Base-by-base conservation (phyloP, 2,797 vertebrate genomes). In the Austrolebias charrua region DNA sequence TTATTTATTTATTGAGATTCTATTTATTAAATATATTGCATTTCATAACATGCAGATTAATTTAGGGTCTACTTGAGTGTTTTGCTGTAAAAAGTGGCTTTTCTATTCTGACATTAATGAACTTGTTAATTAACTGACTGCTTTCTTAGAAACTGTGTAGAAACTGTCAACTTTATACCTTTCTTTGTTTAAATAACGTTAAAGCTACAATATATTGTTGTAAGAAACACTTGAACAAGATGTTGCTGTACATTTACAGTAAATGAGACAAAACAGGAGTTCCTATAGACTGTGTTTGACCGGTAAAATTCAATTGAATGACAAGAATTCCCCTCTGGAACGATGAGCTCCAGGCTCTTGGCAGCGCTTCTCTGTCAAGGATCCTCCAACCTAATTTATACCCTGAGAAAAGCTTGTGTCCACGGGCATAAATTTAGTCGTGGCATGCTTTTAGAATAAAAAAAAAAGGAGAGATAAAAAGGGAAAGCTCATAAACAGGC, bases 301-400 rank as follows among this genome's bases (percentile, higher is more conserved):
- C 18, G 35, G 68, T 80, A 71, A 86, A 81, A 84, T 79, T 73
- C 70, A 60, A 80, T 57, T 67, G 78, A 86, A 76, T 73, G 76
- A 73, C 70, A 79, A 78, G 75, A 70, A 79, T 82, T 69, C 61
- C 61, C 64, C 55, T 63, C 40, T 63, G 67, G 68, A 77, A 84
- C 58, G 48, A 76, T 60, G 78, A 81, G 68, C 71, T 48, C 71
- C 75, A 70, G 74, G 66, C 73, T 61, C 78, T 75, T 80, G 77
- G 80, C 78, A 84, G 73, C 66, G 48, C 55, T 6, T 1, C 68
- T 63, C 65, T 81, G 81, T 84, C 83, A 79, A 66, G 71, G 62
- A 85, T 86, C 89, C 74, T 89, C 80, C 73, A 55, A 63, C 54
- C 66, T 88, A 80, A 92, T 92, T 92, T 92, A 92, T 84, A 85